Conservation (phyloP, 2,113 vertebrate genomes). For the Phainopepla nitens region DNA sequence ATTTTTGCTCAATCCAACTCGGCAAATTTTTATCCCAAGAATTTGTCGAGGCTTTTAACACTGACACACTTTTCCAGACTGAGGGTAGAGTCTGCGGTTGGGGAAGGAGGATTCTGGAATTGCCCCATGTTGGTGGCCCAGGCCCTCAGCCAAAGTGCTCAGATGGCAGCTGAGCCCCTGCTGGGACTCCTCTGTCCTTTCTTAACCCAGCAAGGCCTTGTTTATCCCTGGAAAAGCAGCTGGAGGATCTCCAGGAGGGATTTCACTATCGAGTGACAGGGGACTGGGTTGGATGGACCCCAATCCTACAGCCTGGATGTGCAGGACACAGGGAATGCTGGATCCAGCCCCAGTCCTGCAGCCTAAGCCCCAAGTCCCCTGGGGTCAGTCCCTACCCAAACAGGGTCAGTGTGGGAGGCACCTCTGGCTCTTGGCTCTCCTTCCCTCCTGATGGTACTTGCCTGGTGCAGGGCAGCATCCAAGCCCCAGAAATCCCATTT, state of each 20-base stretch:
- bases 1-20: background rate
- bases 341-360: background rate
- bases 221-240: background rate
- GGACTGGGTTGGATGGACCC: background rate
- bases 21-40: background rate
- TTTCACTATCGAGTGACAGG: background rate
- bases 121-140: background rate
- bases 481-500: background rate
- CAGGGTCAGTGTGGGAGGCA: background rate
- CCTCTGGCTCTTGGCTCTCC: background rate
- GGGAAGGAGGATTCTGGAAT: background rate
- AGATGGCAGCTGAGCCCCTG: background rate
- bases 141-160: background rate
- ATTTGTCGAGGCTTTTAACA: background rate
- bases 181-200: background rate
- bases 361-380: too few relatives aligned
- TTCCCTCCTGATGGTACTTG: background rate
- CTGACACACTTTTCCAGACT: background rate
- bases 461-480: background rate
- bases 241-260: background rate
- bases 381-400: background rate
- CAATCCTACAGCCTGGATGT: background rate
- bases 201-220: background rate
- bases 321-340: fast-evolving
- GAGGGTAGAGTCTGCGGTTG: background rate